Percentiles rank a stretch among this genome's conserved stretches.
phyloP scores from a whole-genome alignment of 2,113 vertebrate genomes.

The Carassius carassius region DNA sequence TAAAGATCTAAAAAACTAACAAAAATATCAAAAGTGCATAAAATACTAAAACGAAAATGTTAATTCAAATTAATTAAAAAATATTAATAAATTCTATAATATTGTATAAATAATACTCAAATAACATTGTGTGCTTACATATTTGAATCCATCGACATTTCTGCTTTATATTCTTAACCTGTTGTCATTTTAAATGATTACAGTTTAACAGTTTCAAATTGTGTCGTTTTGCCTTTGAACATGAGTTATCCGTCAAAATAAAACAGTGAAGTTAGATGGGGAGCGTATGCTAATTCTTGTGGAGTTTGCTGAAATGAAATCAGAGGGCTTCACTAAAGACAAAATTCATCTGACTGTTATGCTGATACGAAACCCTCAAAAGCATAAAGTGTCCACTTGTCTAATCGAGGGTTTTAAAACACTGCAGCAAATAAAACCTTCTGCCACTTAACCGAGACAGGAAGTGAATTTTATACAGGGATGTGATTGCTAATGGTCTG shows the following conservation, averaged over 20 bases:
- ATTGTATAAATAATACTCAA: too few relatives aligned
- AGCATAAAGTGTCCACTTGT: slow-evolving; percentile 11
- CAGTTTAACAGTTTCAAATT: neutral
- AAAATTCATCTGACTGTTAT: neutral
- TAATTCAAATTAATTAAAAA: too few relatives aligned
- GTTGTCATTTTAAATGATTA: neutral
- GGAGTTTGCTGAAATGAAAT: slow-evolving; percentile 35
- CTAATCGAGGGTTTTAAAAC: slow-evolving; percentile 9
- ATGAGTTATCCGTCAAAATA: neutral
- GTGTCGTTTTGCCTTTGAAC: neutral
- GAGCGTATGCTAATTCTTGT: slow-evolving; percentile 4
- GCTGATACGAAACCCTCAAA: neutral
- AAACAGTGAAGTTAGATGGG: neutral
- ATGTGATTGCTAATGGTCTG: slow-evolving; percentile 8
- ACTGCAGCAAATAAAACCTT: neutral
- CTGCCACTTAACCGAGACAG: neutral
- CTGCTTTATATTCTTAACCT: neutral
- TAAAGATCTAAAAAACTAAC: too few relatives aligned
- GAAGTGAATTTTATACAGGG: slow-evolving; percentile 12
- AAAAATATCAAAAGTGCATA: too few relatives aligned
- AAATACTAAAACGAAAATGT: too few relatives aligned
- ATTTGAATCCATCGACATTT: too few relatives aligned
- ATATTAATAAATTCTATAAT: too few relatives aligned
- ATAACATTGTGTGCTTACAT: too few relatives aligned
- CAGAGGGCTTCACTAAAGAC: neutral